These are phyloP conservation scores for Chloropsis cyanopogon DNA, from an alignment of 2,113 vertebrate species.

Conservation along the genomic window DNA sequence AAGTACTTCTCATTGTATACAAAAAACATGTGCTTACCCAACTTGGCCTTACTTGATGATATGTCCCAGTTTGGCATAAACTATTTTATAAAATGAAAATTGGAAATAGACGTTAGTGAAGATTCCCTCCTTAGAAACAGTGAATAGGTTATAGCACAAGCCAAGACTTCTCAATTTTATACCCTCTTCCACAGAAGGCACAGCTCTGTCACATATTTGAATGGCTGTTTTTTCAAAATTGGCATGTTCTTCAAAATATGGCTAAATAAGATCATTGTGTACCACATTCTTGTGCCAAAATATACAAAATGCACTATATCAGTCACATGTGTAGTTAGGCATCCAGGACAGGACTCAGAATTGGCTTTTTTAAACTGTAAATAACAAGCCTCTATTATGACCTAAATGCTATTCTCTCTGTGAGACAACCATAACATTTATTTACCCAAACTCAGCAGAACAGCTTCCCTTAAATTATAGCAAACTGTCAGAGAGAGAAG, in stretches of 20 bases:
- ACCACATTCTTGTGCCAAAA: constrained; percentile 24
- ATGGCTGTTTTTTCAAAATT: neutral
- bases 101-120: neutral
- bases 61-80: neutral
- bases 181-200: constrained; percentile 4
- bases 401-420: constrained; percentile 5
- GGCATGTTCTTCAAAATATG: constrained; percentile 3
- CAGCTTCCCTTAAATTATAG: constrained; percentile 24
- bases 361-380: neutral
- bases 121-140: neutral
- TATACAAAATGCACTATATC: neutral
- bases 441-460: neutral
- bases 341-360: neutral
- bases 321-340: neutral
- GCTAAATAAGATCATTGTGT: neutral
- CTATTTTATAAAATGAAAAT: constrained; percentile 3
- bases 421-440: neutral
- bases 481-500: neutral
- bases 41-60: constrained; percentile 6
- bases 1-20: neutral
- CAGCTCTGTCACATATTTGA: neutral
- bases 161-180: constrained; percentile 26
- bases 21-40: constrained; percentile 32
- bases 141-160: neutral
- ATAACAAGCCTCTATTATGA: neutral